A percentile compares a stretch with the other conserved stretches of the same genome.
These are phyloP conservation scores for Odontamblyopus lacepedii DNA, from an alignment of 2,797 vertebrate species.

Conservation along the genomic window DNA sequence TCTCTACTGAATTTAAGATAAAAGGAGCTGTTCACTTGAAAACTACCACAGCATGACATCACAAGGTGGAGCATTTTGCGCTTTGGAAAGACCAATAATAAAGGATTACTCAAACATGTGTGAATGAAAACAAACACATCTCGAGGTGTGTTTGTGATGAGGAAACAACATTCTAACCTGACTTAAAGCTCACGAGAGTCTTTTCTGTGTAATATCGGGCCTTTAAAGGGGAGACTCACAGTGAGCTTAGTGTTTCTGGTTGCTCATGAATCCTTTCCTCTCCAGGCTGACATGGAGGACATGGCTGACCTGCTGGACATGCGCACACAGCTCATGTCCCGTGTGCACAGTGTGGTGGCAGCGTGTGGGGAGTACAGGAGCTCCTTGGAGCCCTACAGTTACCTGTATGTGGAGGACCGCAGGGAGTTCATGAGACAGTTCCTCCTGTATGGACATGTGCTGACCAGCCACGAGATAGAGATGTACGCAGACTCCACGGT, in stretches of 20 bases:
- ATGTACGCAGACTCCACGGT: slow-evolving; percentile 61
- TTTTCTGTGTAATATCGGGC: no score
- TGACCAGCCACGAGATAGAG: slow-evolving; percentile 77
- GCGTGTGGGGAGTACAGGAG: slow-evolving; percentile 75
- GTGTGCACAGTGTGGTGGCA: slow-evolving; percentile 57
- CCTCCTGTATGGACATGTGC: slow-evolving; percentile 79
- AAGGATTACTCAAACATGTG: no score
- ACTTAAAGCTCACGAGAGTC: no score
- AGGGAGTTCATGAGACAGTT: slow-evolving; percentile 86
- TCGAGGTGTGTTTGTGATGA: no score
- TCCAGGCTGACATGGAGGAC: slow-evolving; percentile 87
- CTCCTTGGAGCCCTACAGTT: slow-evolving; percentile 80
- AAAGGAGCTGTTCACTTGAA: no score
- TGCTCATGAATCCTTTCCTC: neutral
- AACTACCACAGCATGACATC: no score
- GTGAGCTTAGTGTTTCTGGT: neutral
- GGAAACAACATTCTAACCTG: no score
- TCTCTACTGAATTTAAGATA: no score
- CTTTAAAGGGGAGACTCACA: neutral
- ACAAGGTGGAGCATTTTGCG: no score
- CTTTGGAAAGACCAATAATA: no score
- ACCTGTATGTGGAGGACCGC: slow-evolving; percentile 85
- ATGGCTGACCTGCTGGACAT: slow-evolving; percentile 76
- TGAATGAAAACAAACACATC: no score
- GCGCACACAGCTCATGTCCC: slow-evolving; percentile 77